A percentile compares a stretch with the other conserved stretches of the same genome.
phyloP scores from a whole-genome alignment of 2,797 vertebrate species.

The Hippoglossus hippoglossus region DNA sequence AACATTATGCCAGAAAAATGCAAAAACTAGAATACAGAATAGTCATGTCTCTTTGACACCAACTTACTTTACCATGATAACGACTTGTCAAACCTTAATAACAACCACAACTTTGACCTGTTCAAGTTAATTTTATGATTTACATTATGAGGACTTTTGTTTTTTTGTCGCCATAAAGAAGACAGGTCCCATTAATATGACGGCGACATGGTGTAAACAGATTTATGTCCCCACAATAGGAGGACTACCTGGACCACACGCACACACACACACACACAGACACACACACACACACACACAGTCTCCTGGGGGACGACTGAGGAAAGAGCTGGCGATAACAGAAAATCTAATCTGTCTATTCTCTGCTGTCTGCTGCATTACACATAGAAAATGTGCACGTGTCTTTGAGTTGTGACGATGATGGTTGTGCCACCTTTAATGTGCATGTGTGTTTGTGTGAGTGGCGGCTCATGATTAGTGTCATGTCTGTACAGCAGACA shows the following conservation, averaged over 20 bases:
- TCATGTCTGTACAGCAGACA: too few species aligned
- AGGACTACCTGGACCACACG: background rate
- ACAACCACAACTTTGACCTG: background rate
- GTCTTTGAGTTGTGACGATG: background rate
- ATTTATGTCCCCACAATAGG: background rate
- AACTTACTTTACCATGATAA: too few species aligned
- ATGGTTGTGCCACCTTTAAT: constrained; percentile 21
- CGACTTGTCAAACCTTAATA: too few species aligned
- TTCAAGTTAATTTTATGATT: background rate
- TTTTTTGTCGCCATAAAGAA: background rate
- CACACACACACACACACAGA: background rate
- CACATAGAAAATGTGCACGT: constrained; percentile 46
- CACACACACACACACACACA: too few species aligned
- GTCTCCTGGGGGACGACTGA: constrained; percentile 34
- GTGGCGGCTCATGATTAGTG: too few species aligned
- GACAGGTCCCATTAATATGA: background rate
- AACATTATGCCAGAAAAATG: constrained; percentile 27
- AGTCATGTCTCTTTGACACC: background rate
- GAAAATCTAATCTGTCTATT: constrained; percentile 78
- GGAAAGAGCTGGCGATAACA: constrained; percentile 68
- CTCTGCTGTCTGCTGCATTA: constrained; percentile 33
- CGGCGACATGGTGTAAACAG: background rate
- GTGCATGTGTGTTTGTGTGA: constrained; percentile 15
- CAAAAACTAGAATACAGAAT: constrained; percentile 34
- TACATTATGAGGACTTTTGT: background rate